A percentile compares a stretch with the other conserved stretches of the same genome.
phyloP scores from a whole-genome alignment of 1,140 invertebrate species.

The Drosophila nigrodunni region DNA sequence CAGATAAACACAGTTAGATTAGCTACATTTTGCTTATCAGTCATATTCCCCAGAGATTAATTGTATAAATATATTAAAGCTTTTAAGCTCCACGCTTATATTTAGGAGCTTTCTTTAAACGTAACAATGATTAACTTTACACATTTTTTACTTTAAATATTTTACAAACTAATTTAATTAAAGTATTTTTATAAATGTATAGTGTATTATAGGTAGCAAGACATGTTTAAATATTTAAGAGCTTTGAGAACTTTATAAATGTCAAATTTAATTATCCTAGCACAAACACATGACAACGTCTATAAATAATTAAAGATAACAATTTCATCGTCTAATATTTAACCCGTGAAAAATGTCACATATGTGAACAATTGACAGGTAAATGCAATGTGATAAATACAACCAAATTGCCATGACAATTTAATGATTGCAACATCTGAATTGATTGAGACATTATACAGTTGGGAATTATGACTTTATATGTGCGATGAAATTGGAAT shows the following conservation, averaged over 20 bases:
- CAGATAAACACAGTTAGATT: conserved; percentile 2
- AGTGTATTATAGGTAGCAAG: too few relatives aligned
- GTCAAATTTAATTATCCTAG: neutral
- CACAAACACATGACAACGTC: neutral
- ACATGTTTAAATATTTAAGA: too few relatives aligned
- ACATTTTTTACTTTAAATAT: too few relatives aligned
- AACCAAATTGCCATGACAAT: conserved; percentile 43
- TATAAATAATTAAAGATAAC: conserved; percentile 22
- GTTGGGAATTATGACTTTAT: conserved; percentile 26
- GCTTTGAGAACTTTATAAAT: neutral
- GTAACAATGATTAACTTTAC: too few relatives aligned
- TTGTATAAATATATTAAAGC: too few relatives aligned
- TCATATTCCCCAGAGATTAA: too few relatives aligned
- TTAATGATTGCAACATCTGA: conserved; percentile 49
- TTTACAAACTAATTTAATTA: too few relatives aligned
- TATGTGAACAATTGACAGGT: conserved; percentile 12
- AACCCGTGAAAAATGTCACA: conserved; percentile 8
- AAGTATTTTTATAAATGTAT: too few relatives aligned
- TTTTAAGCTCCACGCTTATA: too few relatives aligned
- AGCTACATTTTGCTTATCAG: conserved; percentile 3
- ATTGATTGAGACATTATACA: conserved; percentile 43
- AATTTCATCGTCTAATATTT: neutral
- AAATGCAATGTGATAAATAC: conserved; percentile 43
- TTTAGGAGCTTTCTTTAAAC: too few relatives aligned
- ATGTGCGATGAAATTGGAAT: conserved; percentile 24